A percentile compares a stretch with the other conserved stretches of the same genome.
Conservation (phyloP, 2,888 invertebrate species). For the Epinotia nisella region DNA sequence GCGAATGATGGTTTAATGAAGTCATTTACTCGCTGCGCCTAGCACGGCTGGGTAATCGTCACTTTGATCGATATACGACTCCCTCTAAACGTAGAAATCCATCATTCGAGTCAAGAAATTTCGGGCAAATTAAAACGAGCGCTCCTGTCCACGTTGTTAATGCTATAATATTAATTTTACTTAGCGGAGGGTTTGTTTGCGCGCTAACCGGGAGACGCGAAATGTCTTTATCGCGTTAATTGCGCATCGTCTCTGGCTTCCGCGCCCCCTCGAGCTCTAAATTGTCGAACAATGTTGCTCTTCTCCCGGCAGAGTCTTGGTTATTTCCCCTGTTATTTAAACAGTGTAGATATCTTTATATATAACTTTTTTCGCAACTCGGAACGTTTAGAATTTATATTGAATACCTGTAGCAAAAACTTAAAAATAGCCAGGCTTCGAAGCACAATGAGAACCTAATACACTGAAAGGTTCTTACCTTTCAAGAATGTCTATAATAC, state of each 20-base stretch:
- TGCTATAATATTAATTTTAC: constrained; percentile 65
- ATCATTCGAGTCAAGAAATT: constrained; percentile 52
- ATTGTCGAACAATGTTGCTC: constrained; percentile 60
- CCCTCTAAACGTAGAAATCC: constrained; percentile 55
- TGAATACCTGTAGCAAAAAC: not conserved
- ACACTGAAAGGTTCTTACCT: not conserved
- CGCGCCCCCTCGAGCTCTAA: constrained; percentile 58
- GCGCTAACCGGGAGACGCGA: constrained; percentile 56
- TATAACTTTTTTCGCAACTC: not conserved
- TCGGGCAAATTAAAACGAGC: constrained; percentile 54
- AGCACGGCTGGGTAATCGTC: constrained; percentile 51
- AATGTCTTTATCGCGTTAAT: constrained; percentile 72
- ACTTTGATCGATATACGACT: constrained; percentile 61
- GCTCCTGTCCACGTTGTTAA: constrained; percentile 55
- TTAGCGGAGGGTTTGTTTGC: constrained; percentile 65
- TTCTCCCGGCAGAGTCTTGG: constrained; percentile 29
- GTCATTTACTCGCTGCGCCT: constrained; percentile 65
- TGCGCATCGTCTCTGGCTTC: constrained; percentile 57
- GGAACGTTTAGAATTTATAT: constrained; percentile 1
- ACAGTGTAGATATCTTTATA: constrained; percentile 16
- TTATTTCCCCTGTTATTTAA: constrained; percentile 25
- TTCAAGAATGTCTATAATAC: too few relatives aligned
- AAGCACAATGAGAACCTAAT: not conserved
- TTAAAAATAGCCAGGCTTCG: not conserved
- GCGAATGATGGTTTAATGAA: too few relatives aligned